phyloP scores from a whole-genome alignment of 2,797 vertebrate species.

The Falco columbarius region DNA sequence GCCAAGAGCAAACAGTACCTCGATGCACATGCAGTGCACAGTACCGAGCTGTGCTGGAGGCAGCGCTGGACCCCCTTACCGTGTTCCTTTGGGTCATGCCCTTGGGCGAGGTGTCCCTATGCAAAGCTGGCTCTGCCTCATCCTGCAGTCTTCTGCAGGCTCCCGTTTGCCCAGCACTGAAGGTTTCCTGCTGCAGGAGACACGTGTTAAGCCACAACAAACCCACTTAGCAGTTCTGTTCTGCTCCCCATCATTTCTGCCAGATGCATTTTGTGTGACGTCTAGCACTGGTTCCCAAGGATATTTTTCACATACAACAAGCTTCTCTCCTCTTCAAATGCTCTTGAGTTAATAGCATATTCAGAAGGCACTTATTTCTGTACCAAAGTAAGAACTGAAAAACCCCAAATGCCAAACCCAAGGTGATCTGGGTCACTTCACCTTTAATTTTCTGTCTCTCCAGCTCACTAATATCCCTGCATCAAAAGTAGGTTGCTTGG shows the following conservation, averaged over 20 bases:
- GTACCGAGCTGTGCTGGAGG: not conserved
- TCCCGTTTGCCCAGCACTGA: not conserved
- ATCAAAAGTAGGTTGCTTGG: not conserved
- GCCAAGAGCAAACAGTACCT: not conserved
- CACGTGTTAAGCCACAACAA: not conserved
- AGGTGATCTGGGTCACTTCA: not conserved
- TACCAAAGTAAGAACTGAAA: not conserved
- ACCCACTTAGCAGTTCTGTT: not conserved
- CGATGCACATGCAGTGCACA: rapidly evolving
- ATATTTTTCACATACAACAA: not conserved
- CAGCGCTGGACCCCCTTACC: not conserved
- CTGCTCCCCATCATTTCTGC: not conserved
- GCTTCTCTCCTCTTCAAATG: not conserved
- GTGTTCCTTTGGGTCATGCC: not conserved
- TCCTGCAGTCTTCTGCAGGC: not conserved
- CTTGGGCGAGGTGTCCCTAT: not conserved
- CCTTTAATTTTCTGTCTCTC: not conserved
- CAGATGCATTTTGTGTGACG: not conserved
- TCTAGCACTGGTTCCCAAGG: not conserved
- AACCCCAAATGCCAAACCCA: not conserved
- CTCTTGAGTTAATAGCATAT: not conserved
- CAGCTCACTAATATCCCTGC: not conserved
- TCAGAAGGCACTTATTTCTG: not conserved
- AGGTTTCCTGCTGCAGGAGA: not conserved
- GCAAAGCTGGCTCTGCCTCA: not conserved